Evolutionary conservation across 92 coral and sea anemone genomes (phyloP), one percentile per base, ranked within the genome.

Genomic region (Plumapathes pennacea): DNA sequence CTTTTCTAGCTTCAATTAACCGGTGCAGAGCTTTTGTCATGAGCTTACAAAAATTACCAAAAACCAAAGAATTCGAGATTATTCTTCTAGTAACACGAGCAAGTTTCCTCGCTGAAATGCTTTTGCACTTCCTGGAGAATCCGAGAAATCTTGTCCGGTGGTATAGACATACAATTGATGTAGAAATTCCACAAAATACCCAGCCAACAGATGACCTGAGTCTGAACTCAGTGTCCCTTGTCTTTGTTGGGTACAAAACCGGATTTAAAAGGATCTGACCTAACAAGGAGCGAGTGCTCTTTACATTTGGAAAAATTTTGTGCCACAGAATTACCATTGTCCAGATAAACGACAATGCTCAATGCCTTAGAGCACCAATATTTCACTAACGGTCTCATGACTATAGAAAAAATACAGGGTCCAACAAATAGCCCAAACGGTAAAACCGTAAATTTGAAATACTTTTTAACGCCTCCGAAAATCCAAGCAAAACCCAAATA

Each of bases 401-500:
- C 45, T 47, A 67, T 67, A 21, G 77, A 62, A 57, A 76, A 76
- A 20, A 76, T 43, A 39, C 67, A 75, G 3, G 77, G 69, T 7
- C 73, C 80, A 32, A 68, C 46, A 36, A 70, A 68, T 15, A 68
- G 43, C 14, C 69, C 76, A 56, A 67, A 59, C 32, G 58, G 71
- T 18, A 59, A 40, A 42, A 69, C 77, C 0, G 46, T 28, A 37
- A 69, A 69, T 6, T 38, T 13, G 37, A 69, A 69, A 41, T 32
- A 49, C 7, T 12, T 37, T 2, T 17, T 38, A 31, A 32, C 48
- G 48, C 62, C 73, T 20, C 21, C 31, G 14, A 57, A 72, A 48
- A 32, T 62, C 73, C 58, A 54, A 5, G 46, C 14, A 6, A 28
- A 50, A 27, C 57, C 14, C 38, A 30, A 15, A n/a, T n/a, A 77